Percentiles rank a stretch among this genome's conserved stretches.
Conservation (phyloP, 2,888 invertebrate species). For the Taphrorychus bicolor region DNA sequence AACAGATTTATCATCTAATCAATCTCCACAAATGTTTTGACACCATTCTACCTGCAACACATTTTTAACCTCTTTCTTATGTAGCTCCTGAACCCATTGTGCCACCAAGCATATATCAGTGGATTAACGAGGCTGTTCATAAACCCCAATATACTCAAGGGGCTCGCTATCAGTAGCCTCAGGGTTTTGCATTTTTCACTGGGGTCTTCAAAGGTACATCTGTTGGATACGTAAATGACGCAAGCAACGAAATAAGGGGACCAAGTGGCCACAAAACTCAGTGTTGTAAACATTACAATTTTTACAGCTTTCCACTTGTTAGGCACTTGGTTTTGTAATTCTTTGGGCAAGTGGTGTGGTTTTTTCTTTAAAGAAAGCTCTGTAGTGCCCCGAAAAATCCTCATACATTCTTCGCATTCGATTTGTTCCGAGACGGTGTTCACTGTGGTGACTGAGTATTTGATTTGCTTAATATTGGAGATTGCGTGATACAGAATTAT, state of each 20-base stretch:
- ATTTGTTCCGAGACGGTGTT: slow-evolving; percentile 30
- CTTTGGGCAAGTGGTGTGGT: slow-evolving; percentile 1
- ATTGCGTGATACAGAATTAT: slow-evolving; percentile 67
- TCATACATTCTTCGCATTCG: slow-evolving; percentile 35
- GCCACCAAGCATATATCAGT: slow-evolving; percentile 75
- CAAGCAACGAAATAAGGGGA: slow-evolving; percentile 68
- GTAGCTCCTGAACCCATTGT: slow-evolving; percentile 68
- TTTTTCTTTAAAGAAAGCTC: slow-evolving; percentile 23
- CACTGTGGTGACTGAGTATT: slow-evolving; percentile 41
- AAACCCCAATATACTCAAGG: slow-evolving; percentile 67
- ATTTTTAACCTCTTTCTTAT: slow-evolving; percentile 41
- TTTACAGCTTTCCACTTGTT: slow-evolving; percentile 69
- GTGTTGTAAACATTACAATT: slow-evolving; percentile 68
- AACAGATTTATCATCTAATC: too few species aligned
- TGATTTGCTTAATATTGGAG: slow-evolving; percentile 62
- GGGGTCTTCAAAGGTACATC: slow-evolving; percentile 42
- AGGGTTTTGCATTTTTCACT: slow-evolving; percentile 61
- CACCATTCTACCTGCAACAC: slow-evolving; percentile 13
- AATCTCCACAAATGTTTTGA: too few species aligned
- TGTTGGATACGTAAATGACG: slow-evolving; percentile 61
- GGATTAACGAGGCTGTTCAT: slow-evolving; percentile 70
- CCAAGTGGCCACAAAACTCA: slow-evolving; percentile 70
- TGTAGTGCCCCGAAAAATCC: slow-evolving; percentile 47
- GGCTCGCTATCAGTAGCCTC: slow-evolving; percentile 64
- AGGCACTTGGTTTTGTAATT: slow-evolving; percentile 46